A percentile compares a stretch with the other conserved stretches of the same genome.
Evolutionary conservation across 2,888 invertebrate genomes (phyloP).

Genomic region (Cephus spinipes): DNA sequence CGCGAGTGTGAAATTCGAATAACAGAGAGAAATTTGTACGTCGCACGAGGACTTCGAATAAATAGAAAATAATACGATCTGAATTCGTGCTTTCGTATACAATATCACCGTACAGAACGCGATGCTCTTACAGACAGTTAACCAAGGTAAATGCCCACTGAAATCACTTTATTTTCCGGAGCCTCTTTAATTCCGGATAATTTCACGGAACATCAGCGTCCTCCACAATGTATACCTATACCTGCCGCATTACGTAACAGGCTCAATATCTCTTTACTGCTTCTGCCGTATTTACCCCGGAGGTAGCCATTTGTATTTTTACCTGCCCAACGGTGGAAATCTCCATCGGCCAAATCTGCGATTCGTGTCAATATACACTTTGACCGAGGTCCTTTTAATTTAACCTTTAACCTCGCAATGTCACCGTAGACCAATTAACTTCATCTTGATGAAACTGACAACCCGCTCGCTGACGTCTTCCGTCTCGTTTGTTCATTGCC

Average conservation of each 20-base stretch:
- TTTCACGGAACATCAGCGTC: constrained; percentile 28
- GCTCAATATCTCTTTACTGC: constrained; percentile 34
- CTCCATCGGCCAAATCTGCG: neutral
- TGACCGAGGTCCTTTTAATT: neutral
- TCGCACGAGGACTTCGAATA: neutral
- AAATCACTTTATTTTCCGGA: constrained; percentile 41
- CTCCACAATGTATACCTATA: neutral
- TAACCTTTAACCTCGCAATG: neutral
- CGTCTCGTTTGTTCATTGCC: neutral
- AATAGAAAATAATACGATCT: neutral
- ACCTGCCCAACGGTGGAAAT: neutral
- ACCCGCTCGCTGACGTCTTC: neutral
- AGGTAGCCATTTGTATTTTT: neutral
- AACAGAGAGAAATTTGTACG: neutral
- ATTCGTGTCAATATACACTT: neutral
- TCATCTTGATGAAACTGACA: neutral
- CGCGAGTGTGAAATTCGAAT: neutral
- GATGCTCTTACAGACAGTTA: constrained; percentile 15
- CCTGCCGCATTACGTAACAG: constrained; percentile 12
- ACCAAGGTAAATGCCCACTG: constrained; percentile 31
- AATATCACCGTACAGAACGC: too few species aligned
- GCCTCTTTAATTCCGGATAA: constrained; percentile 39
- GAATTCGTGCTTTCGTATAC: neutral
- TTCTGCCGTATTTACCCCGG: constrained; percentile 18
- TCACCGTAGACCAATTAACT: neutral